These are phyloP conservation scores for Pediacus dermestoides DNA, from an alignment of 2,888 invertebrate genomes.

Conservation along the genomic window DNA sequence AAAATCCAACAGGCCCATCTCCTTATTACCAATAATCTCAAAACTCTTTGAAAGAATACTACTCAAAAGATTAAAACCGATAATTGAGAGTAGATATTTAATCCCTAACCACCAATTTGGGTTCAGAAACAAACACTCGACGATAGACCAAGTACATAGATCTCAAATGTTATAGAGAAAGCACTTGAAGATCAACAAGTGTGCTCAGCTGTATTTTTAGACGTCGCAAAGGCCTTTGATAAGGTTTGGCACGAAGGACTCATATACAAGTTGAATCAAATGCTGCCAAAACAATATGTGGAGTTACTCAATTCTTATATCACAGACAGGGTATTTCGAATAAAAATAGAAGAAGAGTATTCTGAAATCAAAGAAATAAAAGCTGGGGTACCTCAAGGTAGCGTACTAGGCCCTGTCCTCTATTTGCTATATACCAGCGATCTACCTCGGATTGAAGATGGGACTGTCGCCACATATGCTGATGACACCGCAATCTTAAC, in stretches of 20 bases:
- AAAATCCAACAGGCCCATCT: background rate
- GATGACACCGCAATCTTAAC: slow-evolving; percentile 12
- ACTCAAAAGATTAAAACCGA: background rate
- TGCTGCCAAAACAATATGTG: slow-evolving; percentile 3
- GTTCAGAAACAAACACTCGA: slow-evolving; percentile 33
- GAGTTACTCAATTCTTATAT: slow-evolving; percentile 11
- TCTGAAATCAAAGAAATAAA: slow-evolving; percentile 8
- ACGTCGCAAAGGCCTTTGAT: slow-evolving; percentile 39
- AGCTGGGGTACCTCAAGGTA: slow-evolving; percentile 24
- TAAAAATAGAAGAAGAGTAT: slow-evolving; percentile 4
- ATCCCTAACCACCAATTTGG: slow-evolving; percentile 30
- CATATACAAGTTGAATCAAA: slow-evolving; percentile 24
- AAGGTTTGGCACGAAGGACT: slow-evolving; percentile 38
- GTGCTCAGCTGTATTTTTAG: slow-evolving; percentile 33
- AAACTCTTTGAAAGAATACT: background rate
- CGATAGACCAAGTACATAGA: slow-evolving; percentile 31
- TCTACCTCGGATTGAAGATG: slow-evolving; percentile 2
- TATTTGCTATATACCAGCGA: slow-evolving; percentile 14
- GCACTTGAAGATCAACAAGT: slow-evolving; percentile 28
- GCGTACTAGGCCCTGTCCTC: slow-evolving; percentile 18
- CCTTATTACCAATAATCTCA: background rate
- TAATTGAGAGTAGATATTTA: too few species aligned
- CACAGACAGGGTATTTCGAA: slow-evolving; percentile 8
- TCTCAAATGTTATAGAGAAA: slow-evolving; percentile 23
- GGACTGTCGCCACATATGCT: slow-evolving; percentile 6